Base-by-base conservation (phyloP, 2,113 vertebrate species). In the Sakesphorus luctuosus region DNA sequence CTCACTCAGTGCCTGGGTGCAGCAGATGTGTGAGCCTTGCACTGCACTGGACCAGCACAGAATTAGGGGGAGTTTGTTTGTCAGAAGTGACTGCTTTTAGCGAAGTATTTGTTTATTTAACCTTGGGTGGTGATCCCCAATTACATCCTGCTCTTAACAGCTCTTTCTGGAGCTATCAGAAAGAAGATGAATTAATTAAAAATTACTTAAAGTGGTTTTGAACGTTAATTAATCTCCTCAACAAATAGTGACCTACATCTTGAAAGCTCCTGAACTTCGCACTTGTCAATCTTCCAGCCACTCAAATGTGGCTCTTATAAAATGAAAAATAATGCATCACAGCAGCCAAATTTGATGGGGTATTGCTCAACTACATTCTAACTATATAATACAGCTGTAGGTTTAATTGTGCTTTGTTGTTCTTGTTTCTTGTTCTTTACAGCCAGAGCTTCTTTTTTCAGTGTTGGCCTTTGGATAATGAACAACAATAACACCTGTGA, bases 1-100 rank as follows among this genome's bases (percentile, higher is more conserved):
- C 0, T 0, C 0, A 2, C 73, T 29, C 7, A 0, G 3, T 1
- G 3, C 24, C 2, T 0, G 1, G 17, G 4, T 6, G 29, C 24
- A 59, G 31, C 24, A 59, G 31, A 23, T 5, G 2, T 2, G 11
- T 9, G 38, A 15, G 38, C 9, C 47, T 36, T 1, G 0, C 28
- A 15, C 12, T 1, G 1, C 12, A n/a, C 31, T 5, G 3, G 0
- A 35, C 47, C 43, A 19, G 31, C 47, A 16, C 43, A n/a, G 55
- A n/a, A 19, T 1, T 0, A 59, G 18, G 29, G 40, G 25, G 29
- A 65, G 23, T 23, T 25, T 13, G 29, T 10, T 92, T 55, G 18
- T 28, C 82, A 66, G 49, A 93, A 28, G 24, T 56, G 33, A 49
- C 62, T 28, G 40, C 29, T 65, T 68, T 76, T 44, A 83, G 73